These are phyloP conservation scores for Drosophila persimilis DNA, from an alignment of 1,140 invertebrate species.

Conservation along the genomic window DNA sequence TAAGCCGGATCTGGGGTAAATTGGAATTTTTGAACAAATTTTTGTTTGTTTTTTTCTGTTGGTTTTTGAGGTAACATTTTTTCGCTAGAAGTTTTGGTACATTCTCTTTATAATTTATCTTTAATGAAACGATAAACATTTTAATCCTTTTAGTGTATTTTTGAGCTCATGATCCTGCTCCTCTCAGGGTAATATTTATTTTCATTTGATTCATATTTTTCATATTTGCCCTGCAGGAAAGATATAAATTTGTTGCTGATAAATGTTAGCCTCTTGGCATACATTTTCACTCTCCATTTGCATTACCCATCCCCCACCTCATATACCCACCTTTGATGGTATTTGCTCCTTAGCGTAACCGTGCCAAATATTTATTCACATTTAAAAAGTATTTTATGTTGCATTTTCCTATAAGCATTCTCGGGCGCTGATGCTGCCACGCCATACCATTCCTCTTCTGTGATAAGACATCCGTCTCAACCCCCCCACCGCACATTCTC, in stretches of 20 bases:
- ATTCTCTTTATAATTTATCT: no score
- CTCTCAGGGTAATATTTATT: conserved; percentile 20
- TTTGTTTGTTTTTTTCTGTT: background rate
- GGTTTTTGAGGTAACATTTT: no score
- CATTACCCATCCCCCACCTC: conserved; percentile 20
- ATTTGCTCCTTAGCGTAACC: conserved; percentile 10
- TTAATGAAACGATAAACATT: no score
- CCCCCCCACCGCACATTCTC: background rate
- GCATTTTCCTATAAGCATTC: conserved; percentile 71
- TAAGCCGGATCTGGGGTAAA: background rate
- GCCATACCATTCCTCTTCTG: conserved; percentile 43
- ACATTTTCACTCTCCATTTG: conserved; percentile 46
- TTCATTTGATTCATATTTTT: conserved; percentile 22
- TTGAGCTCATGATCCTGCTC: background rate
- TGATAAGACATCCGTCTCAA: conserved; percentile 58
- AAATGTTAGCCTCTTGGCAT: background rate
- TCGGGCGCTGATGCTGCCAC: conserved; percentile 24
- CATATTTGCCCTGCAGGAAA: background rate
- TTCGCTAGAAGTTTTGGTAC: no score
- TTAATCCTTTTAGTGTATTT: background rate
- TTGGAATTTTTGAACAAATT: background rate
- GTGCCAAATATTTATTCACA: conserved; percentile 72
- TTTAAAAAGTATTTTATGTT: conserved; percentile 79
- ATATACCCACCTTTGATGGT: conserved; percentile 30
- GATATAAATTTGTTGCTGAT: conserved; percentile 27